A percentile compares a stretch with the other conserved stretches of the same genome.
Evolutionary conservation across 2,797 vertebrate genomes (phyloP).

Genomic region (Cuniculus paca): DNA sequence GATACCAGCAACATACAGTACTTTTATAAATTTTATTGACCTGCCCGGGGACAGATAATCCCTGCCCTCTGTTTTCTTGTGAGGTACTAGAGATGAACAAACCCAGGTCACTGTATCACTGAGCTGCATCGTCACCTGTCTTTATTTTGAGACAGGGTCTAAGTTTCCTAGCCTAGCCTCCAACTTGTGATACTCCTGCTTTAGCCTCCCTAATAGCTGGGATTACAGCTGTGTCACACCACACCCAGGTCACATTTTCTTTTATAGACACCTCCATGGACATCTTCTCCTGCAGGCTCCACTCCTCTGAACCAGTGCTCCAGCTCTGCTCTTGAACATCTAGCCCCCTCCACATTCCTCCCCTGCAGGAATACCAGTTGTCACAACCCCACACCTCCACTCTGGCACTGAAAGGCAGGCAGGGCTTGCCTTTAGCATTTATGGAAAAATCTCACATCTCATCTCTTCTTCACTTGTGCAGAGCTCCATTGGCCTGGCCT

Average conservation of each 20-base stretch:
- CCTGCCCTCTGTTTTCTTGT: background rate
- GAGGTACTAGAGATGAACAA: background rate
- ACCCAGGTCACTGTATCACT: background rate
- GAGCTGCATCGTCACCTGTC: background rate
- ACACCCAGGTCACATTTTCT: background rate
- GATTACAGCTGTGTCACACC: background rate
- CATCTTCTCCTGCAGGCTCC: background rate
- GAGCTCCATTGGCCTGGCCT: background rate
- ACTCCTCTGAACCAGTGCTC: background rate
- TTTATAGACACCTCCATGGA: background rate
- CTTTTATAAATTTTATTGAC: background rate
- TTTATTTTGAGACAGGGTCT: background rate
- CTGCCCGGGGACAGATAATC: background rate
- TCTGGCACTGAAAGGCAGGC: background rate
- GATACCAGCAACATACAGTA: background rate
- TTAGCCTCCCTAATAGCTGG: background rate
- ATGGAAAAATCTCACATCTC: background rate
- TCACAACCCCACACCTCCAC: background rate
- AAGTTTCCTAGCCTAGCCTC: background rate
- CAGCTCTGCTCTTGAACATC: background rate
- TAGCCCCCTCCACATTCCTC: fast-evolving
- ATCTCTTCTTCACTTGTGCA: background rate
- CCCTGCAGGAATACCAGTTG: background rate
- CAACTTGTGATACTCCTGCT: background rate
- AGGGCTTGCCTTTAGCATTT: background rate